phyloP scores from a whole-genome alignment of 2,888 invertebrate genomes.

The Hymenopus coronatus region DNA sequence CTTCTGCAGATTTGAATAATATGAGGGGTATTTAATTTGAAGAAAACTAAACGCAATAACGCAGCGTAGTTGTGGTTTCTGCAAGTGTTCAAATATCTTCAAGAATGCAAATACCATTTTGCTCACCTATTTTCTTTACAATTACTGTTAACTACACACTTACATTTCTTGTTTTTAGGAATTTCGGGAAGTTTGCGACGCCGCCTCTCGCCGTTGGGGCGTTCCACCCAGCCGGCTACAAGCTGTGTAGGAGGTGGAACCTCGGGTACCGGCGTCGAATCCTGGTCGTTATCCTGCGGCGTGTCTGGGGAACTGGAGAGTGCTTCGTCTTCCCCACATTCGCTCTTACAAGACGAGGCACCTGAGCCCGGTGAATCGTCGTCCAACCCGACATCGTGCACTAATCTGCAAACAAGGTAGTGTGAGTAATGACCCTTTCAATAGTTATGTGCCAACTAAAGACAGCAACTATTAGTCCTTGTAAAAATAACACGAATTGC shows the following conservation, averaged over 20 bases:
- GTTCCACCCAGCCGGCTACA: slow-evolving; percentile 2
- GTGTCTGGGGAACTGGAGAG: slow-evolving; percentile 37
- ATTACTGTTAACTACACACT: slow-evolving; percentile 37
- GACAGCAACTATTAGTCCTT: no score
- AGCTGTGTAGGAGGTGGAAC: neutral
- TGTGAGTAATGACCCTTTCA: neutral
- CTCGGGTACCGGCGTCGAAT: neutral
- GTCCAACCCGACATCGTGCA: slow-evolving; percentile 79
- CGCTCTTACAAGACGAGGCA: slow-evolving; percentile 71
- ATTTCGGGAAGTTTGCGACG: slow-evolving; percentile 85
- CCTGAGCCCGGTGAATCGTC: slow-evolving; percentile 60
- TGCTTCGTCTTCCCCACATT: slow-evolving; percentile 47
- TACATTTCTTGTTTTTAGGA: slow-evolving; percentile 84
- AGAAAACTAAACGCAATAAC: no score
- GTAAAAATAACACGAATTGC: no score
- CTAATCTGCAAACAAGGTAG: slow-evolving; percentile 58
- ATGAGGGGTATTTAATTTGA: no score
- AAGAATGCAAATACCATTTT: no score
- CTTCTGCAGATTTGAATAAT: no score
- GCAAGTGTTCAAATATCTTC: no score
- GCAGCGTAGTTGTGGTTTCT: no score
- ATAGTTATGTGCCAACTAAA: neutral
- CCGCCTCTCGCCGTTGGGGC: slow-evolving; percentile 55
- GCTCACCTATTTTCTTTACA: no score
- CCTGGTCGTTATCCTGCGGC: neutral